Conservation (phyloP, 2,888 invertebrate genomes). For the Clitarchus hookeri region DNA sequence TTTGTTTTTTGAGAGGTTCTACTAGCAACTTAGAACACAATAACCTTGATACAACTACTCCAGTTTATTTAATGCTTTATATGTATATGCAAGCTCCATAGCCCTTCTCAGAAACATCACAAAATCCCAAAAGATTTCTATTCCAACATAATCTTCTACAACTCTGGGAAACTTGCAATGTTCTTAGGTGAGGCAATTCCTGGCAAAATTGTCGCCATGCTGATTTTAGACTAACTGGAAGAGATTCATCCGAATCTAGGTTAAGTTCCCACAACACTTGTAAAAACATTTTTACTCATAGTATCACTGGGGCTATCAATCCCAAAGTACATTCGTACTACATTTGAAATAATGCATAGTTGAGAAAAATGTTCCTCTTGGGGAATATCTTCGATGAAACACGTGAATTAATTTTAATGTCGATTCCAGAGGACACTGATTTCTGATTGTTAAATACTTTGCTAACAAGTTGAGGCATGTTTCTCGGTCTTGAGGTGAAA, state of each 20-base stretch:
- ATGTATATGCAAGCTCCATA: slow-evolving; percentile 36
- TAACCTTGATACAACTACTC: slow-evolving; percentile 21
- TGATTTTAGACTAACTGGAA: slow-evolving; percentile 31
- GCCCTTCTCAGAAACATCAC: not conserved
- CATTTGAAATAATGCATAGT: slow-evolving; percentile 46
- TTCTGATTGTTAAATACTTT: too few species aligned
- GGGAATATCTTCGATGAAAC: not conserved
- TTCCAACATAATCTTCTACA: slow-evolving; percentile 30
- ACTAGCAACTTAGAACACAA: slow-evolving; percentile 44
- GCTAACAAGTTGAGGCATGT: not conserved
- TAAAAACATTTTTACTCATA: slow-evolving; percentile 43
- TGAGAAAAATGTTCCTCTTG: not conserved
- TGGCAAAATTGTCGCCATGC: not conserved
- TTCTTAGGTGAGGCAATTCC: slow-evolving; percentile 3
- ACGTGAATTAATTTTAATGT: not conserved
- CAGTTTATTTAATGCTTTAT: slow-evolving; percentile 44
- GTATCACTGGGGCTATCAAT: slow-evolving; percentile 15
- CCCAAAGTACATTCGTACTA: slow-evolving; percentile 35
- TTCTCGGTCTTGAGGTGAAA: not conserved
- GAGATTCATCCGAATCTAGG: slow-evolving; percentile 45
- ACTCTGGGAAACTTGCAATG: slow-evolving; percentile 46
- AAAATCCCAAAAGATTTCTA: not conserved
- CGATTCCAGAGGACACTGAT: not conserved
- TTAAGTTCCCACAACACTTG: slow-evolving; percentile 45
- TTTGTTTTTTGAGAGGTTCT: slow-evolving; percentile 43